Evolutionary conservation across 2,888 invertebrate genomes (phyloP), one percentile per base, ranked within the genome.

Genomic region (Myopa testacea): DNA sequence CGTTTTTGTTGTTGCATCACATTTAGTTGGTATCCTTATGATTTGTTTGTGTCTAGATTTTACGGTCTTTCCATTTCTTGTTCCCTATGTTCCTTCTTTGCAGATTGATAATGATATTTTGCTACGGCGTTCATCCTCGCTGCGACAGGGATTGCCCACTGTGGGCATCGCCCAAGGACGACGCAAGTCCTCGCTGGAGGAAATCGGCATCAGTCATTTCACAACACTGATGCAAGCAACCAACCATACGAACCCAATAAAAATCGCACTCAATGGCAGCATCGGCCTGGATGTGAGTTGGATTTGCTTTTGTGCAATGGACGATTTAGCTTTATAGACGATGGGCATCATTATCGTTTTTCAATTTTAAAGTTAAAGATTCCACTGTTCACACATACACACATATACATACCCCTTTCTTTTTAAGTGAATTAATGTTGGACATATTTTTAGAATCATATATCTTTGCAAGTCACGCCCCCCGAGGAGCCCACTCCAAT

Each of bases 221-320:
- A 94, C 94, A 81, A 93, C 93, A 4, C 88, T 93, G 79, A 89
- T 93, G 85, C 92, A 92, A 86, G 91, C 91, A 77, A 92, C 93
- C 81, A 93, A 93, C 87, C 92, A 93, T 85, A 91, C 91, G 62
- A 94, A 95, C 86, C 94, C 95, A 19, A 95, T 96, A 76, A 95
- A 95, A 89, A 94, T 96, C 68, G 95, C 96, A 14, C 90, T 96
- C 76, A 96, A 96, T 86, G 95, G 95, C 78, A 95, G 95, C 86
- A 96, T 96, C 82, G 96, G 95, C 37, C 90, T 96, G 82, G 96
- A 96, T 90, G 89, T 90, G 81, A 80, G 84, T 80, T 26, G 26
- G 26, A 26, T 26, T 26, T 26, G 26, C 26, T 26, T 26, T 26
- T 26, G 2, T 26, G 26, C 26, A 26, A 26, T 26, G 26, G 26